Conservation (phyloP, 2,888 invertebrate genomes). For the Rhimphoctona megacephalus region DNA sequence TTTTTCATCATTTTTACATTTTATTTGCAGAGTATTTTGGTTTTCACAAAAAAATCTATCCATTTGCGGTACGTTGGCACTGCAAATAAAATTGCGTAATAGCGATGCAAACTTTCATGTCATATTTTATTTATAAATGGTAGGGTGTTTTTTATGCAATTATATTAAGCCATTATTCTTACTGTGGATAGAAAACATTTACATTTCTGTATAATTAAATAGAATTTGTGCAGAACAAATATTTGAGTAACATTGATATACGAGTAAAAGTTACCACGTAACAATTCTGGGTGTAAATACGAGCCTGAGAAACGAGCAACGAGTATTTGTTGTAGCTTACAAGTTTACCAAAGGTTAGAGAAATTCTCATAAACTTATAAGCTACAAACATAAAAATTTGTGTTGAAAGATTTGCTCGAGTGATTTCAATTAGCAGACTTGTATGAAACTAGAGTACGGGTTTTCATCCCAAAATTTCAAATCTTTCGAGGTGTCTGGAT, state of each 20-base stretch:
- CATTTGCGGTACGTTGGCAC: background rate
- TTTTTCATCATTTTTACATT: background rate
- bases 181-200: background rate
- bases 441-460: background rate
- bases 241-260: background rate
- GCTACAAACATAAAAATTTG: background rate
- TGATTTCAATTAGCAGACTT: background rate
- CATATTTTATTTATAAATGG: too few species aligned
- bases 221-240: background rate
- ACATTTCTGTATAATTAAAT: background rate
- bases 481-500: background rate
- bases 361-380: background rate
- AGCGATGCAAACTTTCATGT: background rate
- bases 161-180: background rate
- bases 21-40: background rate
- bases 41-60: background rate
- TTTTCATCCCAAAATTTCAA: background rate
- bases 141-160: background rate
- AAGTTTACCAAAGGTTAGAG: background rate
- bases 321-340: background rate
- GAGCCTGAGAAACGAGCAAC: background rate
- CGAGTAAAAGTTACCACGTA: background rate
- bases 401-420: background rate
- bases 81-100: background rate
- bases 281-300: background rate